A percentile compares a stretch with the other conserved stretches of the same genome.
phyloP scores from a whole-genome alignment of 2,888 invertebrate species.

The Limnephilus lunatus region DNA sequence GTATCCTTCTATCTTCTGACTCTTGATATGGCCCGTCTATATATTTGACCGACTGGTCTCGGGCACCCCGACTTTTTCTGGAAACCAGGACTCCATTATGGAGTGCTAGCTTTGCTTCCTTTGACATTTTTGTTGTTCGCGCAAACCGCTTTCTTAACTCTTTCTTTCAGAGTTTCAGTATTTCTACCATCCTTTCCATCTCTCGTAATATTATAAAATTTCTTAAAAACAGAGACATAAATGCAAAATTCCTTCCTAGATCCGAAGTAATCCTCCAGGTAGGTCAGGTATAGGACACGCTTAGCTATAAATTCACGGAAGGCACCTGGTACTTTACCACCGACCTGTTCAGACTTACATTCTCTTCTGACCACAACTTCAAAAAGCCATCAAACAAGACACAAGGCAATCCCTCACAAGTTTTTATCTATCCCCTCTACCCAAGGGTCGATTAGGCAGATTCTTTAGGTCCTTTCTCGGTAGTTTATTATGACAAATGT shows the following conservation, averaged over 20 bases:
- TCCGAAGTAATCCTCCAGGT: neutral
- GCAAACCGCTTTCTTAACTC: too few relatives aligned
- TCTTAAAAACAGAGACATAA: neutral
- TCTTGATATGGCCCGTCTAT: too few relatives aligned
- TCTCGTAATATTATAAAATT: neutral
- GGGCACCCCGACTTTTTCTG: neutral
- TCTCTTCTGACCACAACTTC: neutral
- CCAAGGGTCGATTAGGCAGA: neutral
- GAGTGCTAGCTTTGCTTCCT: too few relatives aligned
- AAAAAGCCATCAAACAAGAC: neutral
- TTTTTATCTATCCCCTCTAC: neutral
- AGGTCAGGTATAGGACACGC: neutral
- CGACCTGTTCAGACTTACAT: neutral
- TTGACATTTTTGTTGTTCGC: too few relatives aligned
- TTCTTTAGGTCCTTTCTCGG: slow-evolving; percentile 20
- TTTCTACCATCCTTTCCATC: neutral
- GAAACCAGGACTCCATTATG: too few relatives aligned
- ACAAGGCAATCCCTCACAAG: neutral
- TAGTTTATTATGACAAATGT: slow-evolving; percentile 45
- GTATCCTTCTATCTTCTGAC: too few relatives aligned
- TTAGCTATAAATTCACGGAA: slow-evolving; percentile 23
- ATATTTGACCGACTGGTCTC: too few relatives aligned
- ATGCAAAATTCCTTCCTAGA: neutral
- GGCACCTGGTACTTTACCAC: neutral
- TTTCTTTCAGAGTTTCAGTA: too few relatives aligned